phyloP scores from a whole-genome alignment of 2,113 vertebrate genomes.

The Aphelocoma coerulescens region DNA sequence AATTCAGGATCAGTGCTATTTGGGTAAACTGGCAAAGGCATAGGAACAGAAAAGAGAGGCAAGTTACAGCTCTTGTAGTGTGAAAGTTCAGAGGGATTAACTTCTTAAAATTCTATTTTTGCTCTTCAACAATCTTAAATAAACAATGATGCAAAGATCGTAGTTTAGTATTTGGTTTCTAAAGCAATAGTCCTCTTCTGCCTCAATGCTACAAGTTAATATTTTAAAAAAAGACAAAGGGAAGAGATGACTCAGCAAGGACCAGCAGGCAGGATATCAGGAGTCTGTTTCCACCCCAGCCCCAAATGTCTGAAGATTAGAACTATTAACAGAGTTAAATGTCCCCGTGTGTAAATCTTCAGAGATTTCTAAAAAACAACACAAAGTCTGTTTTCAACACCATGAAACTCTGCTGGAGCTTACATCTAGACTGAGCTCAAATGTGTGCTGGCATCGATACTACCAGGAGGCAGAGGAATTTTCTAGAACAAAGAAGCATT shows the following conservation, averaged over 20 bases:
- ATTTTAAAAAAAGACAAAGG: background rate
- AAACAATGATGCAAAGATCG: background rate
- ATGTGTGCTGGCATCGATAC: background rate
- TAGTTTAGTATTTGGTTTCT: background rate
- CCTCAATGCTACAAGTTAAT: background rate
- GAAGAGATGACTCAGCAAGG: background rate
- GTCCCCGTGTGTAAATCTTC: background rate
- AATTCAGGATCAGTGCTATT: background rate
- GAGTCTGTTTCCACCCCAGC: background rate
- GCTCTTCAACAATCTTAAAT: background rate
- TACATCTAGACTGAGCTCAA: background rate
- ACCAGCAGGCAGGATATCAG: background rate
- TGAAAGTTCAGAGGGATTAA: background rate
- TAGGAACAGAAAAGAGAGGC: background rate
- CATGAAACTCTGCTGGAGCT: background rate
- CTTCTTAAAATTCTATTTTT: background rate
- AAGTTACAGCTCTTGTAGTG: background rate
- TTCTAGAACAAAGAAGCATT: background rate
- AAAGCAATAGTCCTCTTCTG: background rate
- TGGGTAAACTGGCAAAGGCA: background rate
- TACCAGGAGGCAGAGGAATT: background rate
- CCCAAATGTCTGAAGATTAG: background rate
- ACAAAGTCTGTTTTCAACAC: background rate
- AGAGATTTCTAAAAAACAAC: background rate
- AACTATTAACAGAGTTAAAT: background rate